phyloP scores from a whole-genome alignment of 1,140 invertebrate genomes.

The Pseudobourletiella spinata region DNA sequence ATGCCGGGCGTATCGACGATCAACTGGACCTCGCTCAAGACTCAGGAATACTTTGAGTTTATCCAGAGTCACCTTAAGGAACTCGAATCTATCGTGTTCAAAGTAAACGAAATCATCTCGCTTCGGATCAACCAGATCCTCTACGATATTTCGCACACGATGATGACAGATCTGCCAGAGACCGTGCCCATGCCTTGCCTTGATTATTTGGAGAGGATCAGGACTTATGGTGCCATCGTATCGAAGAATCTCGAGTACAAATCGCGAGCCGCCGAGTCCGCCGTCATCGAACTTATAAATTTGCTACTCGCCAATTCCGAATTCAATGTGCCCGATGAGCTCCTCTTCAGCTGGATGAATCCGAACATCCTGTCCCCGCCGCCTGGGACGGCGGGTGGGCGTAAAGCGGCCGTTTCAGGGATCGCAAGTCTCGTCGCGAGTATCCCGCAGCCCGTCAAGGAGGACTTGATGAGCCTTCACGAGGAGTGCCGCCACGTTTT shows the following conservation, averaged over 20 bases:
- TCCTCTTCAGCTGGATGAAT: conserved; percentile 57
- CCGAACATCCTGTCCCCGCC: conserved; percentile 33
- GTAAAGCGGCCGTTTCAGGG: conserved; percentile 34
- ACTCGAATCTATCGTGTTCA: conserved; percentile 59
- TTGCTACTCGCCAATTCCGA: conserved; percentile 54
- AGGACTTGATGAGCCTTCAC: conserved; percentile 52
- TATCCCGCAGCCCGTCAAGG: conserved; percentile 36
- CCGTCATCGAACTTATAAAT: conserved; percentile 59
- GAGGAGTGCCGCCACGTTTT: conserved; percentile 64
- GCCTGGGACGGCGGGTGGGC: background rate
- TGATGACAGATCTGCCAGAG: conserved; percentile 56
- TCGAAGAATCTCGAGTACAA: conserved; percentile 48
- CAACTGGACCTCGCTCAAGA: conserved; percentile 69
- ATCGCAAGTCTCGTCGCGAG: conserved; percentile 47
- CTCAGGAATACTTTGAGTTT: conserved; percentile 53
- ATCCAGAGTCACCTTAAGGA: conserved; percentile 51
- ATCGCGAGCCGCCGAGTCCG: conserved; percentile 51
- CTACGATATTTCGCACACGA: conserved; percentile 52
- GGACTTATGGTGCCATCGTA: conserved; percentile 40
- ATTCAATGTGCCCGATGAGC: conserved; percentile 46
- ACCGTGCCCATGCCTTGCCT: conserved; percentile 52
- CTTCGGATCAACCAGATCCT: conserved; percentile 62
- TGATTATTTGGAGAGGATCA: conserved; percentile 57
- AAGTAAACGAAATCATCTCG: conserved; percentile 64
- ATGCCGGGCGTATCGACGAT: conserved; percentile 65